Base-by-base conservation (phyloP, 2,888 invertebrate genomes). In the Cantharis rufa region DNA sequence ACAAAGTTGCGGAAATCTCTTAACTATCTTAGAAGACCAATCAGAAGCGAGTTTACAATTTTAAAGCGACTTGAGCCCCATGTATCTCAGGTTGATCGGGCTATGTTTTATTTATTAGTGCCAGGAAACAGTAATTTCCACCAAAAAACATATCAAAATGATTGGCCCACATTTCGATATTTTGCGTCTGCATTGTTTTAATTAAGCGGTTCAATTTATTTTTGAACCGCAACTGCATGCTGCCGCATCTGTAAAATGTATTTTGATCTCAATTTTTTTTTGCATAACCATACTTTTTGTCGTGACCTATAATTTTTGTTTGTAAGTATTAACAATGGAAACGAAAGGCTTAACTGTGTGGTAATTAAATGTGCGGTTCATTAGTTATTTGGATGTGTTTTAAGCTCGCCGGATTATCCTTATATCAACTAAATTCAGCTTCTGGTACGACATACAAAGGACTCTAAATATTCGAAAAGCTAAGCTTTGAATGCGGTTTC, bases 401-500 rank as follows among this genome's bases (percentile, higher is more conserved):
- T n/a, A 63, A 66, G 64, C 64, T 1, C 21, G 13, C 21, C 13
- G 64, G 64, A 21, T 66, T 66, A 64, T 18, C 64, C 64, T n/a
- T 21, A 21, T 66, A 66, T 21, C 64, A 24, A 66, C 64, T 66
- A 66, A 66, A 66, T 66, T 66, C 15, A 21, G 64, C 64, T 66
- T 66, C 24, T 66, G 24, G 10, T 24, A 21, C n/a, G 16, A 66
- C 24, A 7, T 66, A 66, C 24, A 66, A 66, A 66, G 64, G 64
- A 66, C 64, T 24, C 64, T 21, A 66, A 66, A 66, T 66, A 66
- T 66, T 24, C 64, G n/a, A 48, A 66, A 66, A 66, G 64, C 64
- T 66, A 24, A 21, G 64, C 64, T 66, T n/a, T 13, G 21, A 21
- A n/a, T 74, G 74, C 70, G 74, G 74, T 74, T 74, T 74, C 74